Base-by-base conservation (phyloP, 1,140 invertebrate species). In the Melipona quadrifasciata region DNA sequence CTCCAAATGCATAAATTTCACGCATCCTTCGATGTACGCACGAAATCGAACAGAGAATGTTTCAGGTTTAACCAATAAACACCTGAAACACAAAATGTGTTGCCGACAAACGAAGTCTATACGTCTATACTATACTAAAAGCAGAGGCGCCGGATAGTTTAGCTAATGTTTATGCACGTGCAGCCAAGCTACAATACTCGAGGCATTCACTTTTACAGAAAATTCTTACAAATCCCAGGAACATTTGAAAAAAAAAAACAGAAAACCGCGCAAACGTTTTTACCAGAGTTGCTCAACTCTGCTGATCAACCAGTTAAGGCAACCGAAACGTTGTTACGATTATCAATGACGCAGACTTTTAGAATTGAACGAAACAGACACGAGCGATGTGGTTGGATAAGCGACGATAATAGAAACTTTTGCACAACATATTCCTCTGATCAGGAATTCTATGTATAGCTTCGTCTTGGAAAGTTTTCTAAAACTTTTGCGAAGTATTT, bases 81-180 rank as follows among this genome's bases (percentile, higher is more conserved):
- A 70, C 12, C 34, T 21, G 17, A 24, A 24, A 70, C 16, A 16
- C 10, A 19, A 74, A 55, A 55, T 19, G 21, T 31, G n/a, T 5
- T 74, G 14, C 21, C 16, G 19, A 14, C 24, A 57, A 27, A 55
- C 17, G 12, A 31, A 57, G 51, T 21, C 21, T 21, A 27, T 57
- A 31, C 19, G 55, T 75, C n/a, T n/a, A n/a, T n/a, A n/a, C n/a
- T n/a, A n/a, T 31, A 11, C n/a, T 75, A 75, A 75, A 75, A 75
- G 19, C 58, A 75, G 73, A 4, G 55, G 31, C 31, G 73, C 27
- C 72, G 21, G 12, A 31, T 31, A 27, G 55, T 58, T 75, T 17
- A 21, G 31, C 27, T 12, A 6, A 10, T 21, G 55, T 17, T 75
- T 58, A n/a, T 12, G 8, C 21, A 31, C 19, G 3, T 67, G 19